A percentile compares a stretch with the other conserved stretches of the same genome.
These are phyloP conservation scores for Tylochromis polylepis DNA, from an alignment of 2,113 vertebrate genomes.

Conservation along the genomic window DNA sequence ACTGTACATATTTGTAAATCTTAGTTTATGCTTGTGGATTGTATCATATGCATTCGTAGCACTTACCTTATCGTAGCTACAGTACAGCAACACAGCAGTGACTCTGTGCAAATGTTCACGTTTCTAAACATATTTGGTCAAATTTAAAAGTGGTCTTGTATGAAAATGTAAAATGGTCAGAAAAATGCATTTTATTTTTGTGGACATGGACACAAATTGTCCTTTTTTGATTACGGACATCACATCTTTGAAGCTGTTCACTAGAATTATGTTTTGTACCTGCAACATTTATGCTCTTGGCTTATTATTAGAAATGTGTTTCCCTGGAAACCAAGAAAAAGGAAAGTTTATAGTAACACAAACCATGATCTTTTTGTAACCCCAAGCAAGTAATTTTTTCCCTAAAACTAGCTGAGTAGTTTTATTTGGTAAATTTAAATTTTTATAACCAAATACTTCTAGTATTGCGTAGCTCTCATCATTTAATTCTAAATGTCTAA, in stretches of 20 bases:
- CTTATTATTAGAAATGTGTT: not conserved
- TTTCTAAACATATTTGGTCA: too few species aligned
- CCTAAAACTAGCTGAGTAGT: not conserved
- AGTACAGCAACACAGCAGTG: not conserved
- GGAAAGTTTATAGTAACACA: not conserved
- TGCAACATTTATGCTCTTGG: not conserved
- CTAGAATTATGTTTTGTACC: not conserved
- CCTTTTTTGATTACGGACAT: not conserved
- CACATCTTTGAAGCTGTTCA: not conserved
- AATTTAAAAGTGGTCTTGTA: not conserved
- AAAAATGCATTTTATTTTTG: not conserved
- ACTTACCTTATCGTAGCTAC: not conserved
- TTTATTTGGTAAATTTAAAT: not conserved
- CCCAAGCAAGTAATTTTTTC: not conserved
- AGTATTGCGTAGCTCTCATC: not conserved
- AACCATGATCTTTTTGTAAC: not conserved
- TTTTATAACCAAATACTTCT: not conserved
- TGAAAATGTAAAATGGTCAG: not conserved
- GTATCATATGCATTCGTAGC: not conserved
- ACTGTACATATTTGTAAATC: not conserved
- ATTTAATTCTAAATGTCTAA: rapidly evolving
- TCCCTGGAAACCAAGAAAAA: not conserved
- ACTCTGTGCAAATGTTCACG: not conserved
- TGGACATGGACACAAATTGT: rapidly evolving
- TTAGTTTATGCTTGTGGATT: not conserved